A percentile compares a stretch with the other conserved stretches of the same genome.
Conservation (phyloP, 2,888 invertebrate species). For the Meta bourneti region DNA sequence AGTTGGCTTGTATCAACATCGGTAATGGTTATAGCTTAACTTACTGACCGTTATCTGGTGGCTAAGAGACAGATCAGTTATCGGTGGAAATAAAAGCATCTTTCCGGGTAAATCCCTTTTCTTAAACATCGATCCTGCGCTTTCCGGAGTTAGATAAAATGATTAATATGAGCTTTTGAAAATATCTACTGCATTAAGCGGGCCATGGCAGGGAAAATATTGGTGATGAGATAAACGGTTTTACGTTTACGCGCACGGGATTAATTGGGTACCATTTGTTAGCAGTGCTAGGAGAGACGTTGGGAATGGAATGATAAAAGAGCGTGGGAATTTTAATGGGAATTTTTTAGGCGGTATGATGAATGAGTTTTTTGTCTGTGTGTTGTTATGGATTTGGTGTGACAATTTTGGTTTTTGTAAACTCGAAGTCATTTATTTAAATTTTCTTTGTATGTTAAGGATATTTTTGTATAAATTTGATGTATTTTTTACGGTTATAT, state of each 20-base stretch:
- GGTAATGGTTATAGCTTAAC: slow-evolving; percentile 30
- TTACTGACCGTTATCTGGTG: slow-evolving; percentile 10
- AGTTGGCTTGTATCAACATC: slow-evolving; percentile 19
- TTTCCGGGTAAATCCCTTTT: slow-evolving; percentile 7
- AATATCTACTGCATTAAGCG: slow-evolving; percentile 27
- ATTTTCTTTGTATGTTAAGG: too few relatives aligned
- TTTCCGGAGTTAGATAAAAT: not conserved
- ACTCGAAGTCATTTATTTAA: too few relatives aligned
- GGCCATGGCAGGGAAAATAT: slow-evolving; percentile 24
- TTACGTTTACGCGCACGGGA: not conserved
- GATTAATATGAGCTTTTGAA: slow-evolving; percentile 38
- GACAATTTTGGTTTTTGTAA: too few relatives aligned
- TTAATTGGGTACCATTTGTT: not conserved
- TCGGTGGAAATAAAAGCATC: slow-evolving; percentile 11
- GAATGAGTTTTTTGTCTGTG: not conserved
- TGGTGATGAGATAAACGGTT: slow-evolving; percentile 30
- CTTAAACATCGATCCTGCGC: slow-evolving; percentile 17
- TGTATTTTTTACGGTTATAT: too few relatives aligned
- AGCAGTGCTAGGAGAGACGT: not conserved
- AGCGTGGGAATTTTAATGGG: not conserved
- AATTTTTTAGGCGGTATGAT: not conserved
- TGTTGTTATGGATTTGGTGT: not conserved
- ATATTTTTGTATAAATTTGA: too few relatives aligned
- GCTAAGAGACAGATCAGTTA: slow-evolving; percentile 31
- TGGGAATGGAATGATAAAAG: not conserved